A percentile compares a stretch with the other conserved stretches of the same genome.
Conservation (phyloP, 2,797 vertebrate species). For the Florisuga fusca region DNA sequence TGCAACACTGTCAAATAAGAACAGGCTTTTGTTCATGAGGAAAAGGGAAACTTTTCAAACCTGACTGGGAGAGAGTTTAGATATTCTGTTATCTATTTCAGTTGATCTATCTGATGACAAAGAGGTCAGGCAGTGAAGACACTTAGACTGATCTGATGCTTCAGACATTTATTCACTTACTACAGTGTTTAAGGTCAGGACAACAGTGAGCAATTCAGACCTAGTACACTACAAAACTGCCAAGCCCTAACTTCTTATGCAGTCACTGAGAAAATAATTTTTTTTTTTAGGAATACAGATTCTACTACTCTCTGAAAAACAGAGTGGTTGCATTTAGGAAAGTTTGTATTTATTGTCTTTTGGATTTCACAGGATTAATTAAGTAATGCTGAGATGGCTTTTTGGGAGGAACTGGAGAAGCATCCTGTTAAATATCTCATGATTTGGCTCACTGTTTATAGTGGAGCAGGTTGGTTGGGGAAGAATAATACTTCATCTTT, state of each 20-base stretch:
- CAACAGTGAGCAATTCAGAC: not conserved
- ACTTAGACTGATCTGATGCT: not conserved
- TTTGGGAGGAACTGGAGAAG: not conserved
- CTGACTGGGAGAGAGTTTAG: not conserved
- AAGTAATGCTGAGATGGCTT: not conserved
- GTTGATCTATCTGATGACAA: accelerated
- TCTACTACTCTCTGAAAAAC: not conserved
- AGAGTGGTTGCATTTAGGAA: not conserved
- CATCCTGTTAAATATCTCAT: not conserved
- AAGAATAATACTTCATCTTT: not conserved
- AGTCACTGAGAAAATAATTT: not conserved
- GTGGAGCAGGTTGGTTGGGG: not conserved
- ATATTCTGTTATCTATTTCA: not conserved
- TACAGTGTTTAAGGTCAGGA: not conserved
- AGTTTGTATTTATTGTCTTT: not conserved
- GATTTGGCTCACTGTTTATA: not conserved
- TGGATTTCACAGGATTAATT: not conserved
- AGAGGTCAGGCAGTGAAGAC: not conserved
- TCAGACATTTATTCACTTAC: not conserved
- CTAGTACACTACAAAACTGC: not conserved
- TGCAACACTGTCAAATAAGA: not conserved
- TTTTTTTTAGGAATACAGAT: not conserved
- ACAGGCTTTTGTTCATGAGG: not conserved
- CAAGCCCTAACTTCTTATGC: not conserved
- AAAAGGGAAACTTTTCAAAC: not conserved